Evolutionary conservation across 2,888 invertebrate species (phyloP).

Genomic region (Mycalesis mineus): DNA sequence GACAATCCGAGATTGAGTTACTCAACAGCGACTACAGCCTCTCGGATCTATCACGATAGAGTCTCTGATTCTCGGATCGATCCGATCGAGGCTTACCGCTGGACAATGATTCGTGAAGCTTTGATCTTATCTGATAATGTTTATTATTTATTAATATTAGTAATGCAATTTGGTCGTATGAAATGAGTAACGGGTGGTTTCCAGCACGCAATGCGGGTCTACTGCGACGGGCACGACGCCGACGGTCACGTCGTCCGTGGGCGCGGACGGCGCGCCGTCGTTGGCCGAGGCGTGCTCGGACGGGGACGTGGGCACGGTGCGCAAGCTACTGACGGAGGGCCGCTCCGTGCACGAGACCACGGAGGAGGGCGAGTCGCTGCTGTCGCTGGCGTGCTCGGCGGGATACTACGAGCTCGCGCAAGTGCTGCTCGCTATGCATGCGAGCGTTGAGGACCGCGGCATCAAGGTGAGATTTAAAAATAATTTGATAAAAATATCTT

Average conservation of each 20-base stretch:
- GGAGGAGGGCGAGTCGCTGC: conserved; percentile 97
- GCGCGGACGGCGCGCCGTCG: conserved; percentile 81
- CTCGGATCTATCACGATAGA: conserved; percentile 48
- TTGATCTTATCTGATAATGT: conserved; percentile 73
- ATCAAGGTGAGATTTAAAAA: conserved; percentile 88
- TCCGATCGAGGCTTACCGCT: conserved; percentile 56
- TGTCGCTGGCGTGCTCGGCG: conserved; percentile 97
- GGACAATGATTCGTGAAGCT: conserved; percentile 67
- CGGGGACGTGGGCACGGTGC: conserved; percentile 95
- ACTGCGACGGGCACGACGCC: conserved; percentile 64
- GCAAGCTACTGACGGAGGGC: conserved; percentile 94
- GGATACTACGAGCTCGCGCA: conserved; percentile 98
- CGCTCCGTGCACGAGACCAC: conserved; percentile 97
- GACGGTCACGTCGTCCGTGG: conserved; percentile 75
- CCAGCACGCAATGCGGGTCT: conserved; percentile 68
- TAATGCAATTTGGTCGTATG: no score
- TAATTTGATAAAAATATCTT: no score
- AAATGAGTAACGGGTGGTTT: conserved; percentile 25
- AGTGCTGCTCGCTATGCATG: conserved; percentile 97
- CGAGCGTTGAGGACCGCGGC: conserved; percentile 97
- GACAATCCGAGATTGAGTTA: conserved; percentile 81
- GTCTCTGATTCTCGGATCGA: conserved; percentile 44
- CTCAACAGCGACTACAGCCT: conserved; percentile 36
- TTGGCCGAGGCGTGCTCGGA: conserved; percentile 95
- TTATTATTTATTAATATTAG: no score